phyloP scores from a whole-genome alignment of 2,797 vertebrate genomes.

The Dendrocincla tyrannina region DNA sequence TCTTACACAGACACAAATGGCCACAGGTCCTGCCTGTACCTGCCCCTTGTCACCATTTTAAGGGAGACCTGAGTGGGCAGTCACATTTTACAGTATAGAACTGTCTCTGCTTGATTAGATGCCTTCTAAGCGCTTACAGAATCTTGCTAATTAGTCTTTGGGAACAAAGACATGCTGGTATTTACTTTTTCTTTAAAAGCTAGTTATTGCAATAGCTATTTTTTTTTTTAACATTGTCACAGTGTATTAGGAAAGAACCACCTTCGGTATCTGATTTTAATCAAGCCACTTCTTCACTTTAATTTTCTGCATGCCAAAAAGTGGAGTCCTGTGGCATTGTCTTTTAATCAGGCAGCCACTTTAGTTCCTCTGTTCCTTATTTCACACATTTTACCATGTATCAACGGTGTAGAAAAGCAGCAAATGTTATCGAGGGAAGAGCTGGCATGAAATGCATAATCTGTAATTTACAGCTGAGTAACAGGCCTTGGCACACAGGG shows the following conservation, averaged over 20 bases:
- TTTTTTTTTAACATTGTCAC: neutral
- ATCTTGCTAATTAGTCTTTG: conserved; percentile 20
- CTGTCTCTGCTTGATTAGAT: conserved; percentile 1
- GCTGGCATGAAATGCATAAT: neutral
- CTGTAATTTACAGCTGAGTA: conserved; percentile 18
- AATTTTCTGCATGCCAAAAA: conserved; percentile 3
- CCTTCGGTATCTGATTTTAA: conserved; percentile 36
- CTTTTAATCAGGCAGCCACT: conserved; percentile 22
- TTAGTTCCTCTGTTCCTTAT: neutral
- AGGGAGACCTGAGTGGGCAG: neutral
- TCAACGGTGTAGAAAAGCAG: neutral
- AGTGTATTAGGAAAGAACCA: neutral
- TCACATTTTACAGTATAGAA: neutral
- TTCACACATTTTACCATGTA: neutral
- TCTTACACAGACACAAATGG: neutral
- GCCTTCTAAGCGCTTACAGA: neutral
- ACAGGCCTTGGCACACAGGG: neutral
- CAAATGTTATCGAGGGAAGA: neutral
- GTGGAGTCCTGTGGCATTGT: neutral
- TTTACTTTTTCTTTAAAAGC: conserved; percentile 23
- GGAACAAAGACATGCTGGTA: neutral
- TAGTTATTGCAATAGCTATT: neutral
- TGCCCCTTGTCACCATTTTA: neutral
- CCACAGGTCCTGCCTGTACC: neutral
- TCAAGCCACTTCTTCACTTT: conserved; percentile 23